These are phyloP conservation scores for Sycophila sp. DNA, from an alignment of 1,140 invertebrate genomes.

Conservation along the genomic window DNA sequence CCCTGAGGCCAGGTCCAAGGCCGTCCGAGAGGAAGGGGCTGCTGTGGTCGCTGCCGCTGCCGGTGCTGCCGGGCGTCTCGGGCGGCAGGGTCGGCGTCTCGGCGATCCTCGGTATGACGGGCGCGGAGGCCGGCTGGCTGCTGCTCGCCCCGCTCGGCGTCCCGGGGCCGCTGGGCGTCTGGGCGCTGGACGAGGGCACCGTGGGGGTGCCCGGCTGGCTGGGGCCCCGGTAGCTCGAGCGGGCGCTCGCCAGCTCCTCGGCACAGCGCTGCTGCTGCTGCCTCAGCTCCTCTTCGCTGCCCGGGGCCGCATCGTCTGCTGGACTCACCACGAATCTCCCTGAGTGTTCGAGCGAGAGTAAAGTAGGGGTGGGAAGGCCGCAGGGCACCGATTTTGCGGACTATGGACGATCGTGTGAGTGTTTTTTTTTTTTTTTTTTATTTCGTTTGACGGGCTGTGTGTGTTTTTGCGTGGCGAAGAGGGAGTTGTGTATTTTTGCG, in stretches of 20 bases:
- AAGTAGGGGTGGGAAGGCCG: constrained; percentile 13
- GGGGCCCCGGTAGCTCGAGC: constrained; percentile 9
- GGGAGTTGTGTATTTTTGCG: too few relatives aligned
- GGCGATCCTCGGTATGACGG: constrained; percentile 57
- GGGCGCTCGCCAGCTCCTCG: constrained; percentile 23
- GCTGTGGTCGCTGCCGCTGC: constrained; percentile 71
- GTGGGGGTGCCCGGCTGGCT: constrained; percentile 40
- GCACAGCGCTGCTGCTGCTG: constrained; percentile 4
- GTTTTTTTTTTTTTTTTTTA: background rate
- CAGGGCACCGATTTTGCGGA: background rate
- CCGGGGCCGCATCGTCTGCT: constrained; percentile 57
- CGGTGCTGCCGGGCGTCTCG: constrained; percentile 71
- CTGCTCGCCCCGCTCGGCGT: constrained; percentile 51
- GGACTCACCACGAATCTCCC: constrained; percentile 65
- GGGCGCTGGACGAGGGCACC: constrained; percentile 39
- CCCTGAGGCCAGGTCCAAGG: constrained; percentile 43
- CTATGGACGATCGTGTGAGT: background rate
- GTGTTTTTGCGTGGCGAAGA: too few relatives aligned
- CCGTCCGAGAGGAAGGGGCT: constrained; percentile 55
- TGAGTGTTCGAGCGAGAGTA: constrained; percentile 42
- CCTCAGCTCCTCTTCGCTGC: constrained; percentile 47
- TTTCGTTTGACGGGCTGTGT: background rate
- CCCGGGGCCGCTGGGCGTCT: constrained; percentile 45
- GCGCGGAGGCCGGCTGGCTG: constrained; percentile 44
- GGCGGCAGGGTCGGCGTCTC: constrained; percentile 54